Base-by-base conservation (phyloP, 2,797 vertebrate genomes). In the Melanotaenia pygmaea region DNA sequence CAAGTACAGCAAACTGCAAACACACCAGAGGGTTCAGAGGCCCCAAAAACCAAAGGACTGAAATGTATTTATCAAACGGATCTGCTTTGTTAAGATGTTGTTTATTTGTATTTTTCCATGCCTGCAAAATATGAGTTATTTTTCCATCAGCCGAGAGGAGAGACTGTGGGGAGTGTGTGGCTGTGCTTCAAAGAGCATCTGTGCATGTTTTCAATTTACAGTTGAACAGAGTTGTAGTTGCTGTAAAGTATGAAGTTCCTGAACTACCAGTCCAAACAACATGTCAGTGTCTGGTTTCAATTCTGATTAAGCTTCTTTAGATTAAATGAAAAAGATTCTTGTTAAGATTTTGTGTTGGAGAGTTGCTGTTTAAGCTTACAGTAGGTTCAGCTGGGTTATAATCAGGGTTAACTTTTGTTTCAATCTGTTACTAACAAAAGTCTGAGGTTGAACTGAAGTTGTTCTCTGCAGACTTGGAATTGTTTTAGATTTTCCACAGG, bases 181-280 rank as follows among this genome's bases (percentile, higher is more conserved):
- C 51, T n/a, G 61, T 43, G 51, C 59, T 63, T 58, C 62, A 53
- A 8, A 56, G 37, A 38, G 18, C 40, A 35, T 43, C 53, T 67
- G 38, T 24, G 70, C 64, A 61, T 72, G 68, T 59, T 82, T 79
- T 40, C 60, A 54, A 54, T 47, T 54, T 38, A n/a, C 16, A 43
- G 71, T 57, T 62, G 34, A 74, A 70, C 35, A 66, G 26, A 72
- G 13, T 9, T 47, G 4, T 26, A 59, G 64, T 54, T 71, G 53
- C 56, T 32, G 18, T 18, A 12, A 28, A 28, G 28, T 28, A 28
- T 28, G 28, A 28, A 28, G 28, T 28, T 28, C 28, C 28, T 47
- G 43, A 30, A 56, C 24, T 26, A 56, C 53, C 26, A 56, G 53
- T 28, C 53, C 26, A 56, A 56, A 56, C 53, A 56, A 28, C 12